Conservation (phyloP, 1,140 invertebrate genomes). For the Brachystomella parvula region DNA sequence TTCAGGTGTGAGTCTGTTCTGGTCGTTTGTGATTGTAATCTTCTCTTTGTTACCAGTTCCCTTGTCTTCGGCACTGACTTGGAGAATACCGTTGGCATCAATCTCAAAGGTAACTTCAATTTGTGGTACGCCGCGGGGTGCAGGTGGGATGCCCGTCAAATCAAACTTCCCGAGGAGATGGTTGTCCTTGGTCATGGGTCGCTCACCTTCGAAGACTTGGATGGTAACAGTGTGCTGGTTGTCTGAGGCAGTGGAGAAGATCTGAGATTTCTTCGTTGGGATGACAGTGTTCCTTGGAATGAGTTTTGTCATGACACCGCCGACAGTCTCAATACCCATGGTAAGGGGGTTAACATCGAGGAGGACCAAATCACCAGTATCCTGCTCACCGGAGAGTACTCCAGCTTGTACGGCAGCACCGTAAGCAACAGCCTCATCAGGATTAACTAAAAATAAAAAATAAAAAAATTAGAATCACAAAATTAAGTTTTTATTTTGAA, state of each 20-base stretch:
- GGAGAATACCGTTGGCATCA: constrained; percentile 95
- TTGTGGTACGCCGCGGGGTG: constrained; percentile 95
- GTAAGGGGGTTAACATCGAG: constrained; percentile 97
- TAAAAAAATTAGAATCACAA: not conserved
- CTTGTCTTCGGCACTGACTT: constrained; percentile 90
- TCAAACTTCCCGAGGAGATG: constrained; percentile 97
- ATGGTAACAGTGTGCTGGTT: constrained; percentile 99
- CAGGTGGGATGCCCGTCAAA: constrained; percentile 94
- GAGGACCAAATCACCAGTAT: constrained; percentile 91
- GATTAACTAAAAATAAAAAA: constrained; percentile 57
- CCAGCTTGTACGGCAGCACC: constrained; percentile 88
- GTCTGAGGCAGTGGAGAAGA: constrained; percentile 97
- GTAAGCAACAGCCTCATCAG: constrained; percentile 95
- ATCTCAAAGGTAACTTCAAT: constrained; percentile 99
- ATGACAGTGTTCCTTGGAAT: constrained; percentile 97
- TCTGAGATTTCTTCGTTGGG: constrained; percentile 99
- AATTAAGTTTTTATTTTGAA: no score
- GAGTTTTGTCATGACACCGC: constrained; percentile 98
- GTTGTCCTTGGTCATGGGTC: constrained; percentile 99
- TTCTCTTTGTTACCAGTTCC: constrained; percentile 97
- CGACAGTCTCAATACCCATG: constrained; percentile 98
- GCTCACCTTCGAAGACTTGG: constrained; percentile 94
- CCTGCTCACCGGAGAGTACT: constrained; percentile 71
- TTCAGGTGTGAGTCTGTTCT: constrained; percentile 91
- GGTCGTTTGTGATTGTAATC: constrained; percentile 97